Percentiles rank a stretch among this genome's conserved stretches.
phyloP scores from a whole-genome alignment of 2,888 invertebrate species.

The Elmis aenea region DNA sequence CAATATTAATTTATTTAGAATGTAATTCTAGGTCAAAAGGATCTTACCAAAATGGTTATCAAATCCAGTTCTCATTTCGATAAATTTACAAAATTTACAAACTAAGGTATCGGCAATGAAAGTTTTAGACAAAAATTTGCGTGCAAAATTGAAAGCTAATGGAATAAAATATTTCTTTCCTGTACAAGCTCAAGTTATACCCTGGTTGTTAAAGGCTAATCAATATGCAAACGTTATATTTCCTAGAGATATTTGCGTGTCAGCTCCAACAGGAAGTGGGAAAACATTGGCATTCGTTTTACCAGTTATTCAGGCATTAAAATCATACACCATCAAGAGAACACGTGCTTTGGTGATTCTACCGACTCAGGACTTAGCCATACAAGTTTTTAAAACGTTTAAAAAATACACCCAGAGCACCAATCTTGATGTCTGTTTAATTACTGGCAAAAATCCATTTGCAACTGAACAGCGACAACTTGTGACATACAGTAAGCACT shows the following conservation, averaged over 20 bases:
- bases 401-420: constrained; percentile 63
- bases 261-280: constrained; percentile 96
- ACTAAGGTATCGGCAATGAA: constrained; percentile 53
- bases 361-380: constrained; percentile 87
- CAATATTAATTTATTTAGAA: neutral
- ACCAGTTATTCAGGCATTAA: constrained; percentile 74
- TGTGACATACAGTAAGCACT: constrained; percentile 48
- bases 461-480: constrained; percentile 63
- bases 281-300: constrained; percentile 93
- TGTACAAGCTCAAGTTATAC: constrained; percentile 74
- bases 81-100: constrained; percentile 57
- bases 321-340: constrained; percentile 40
- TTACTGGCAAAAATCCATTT: constrained; percentile 65
- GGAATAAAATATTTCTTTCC: constrained; percentile 78
- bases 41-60: constrained; percentile 85
- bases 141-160: constrained; percentile 61
- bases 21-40: constrained; percentile 59
- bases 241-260: constrained; percentile 90
- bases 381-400: constrained; percentile 84
- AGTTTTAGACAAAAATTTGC: constrained; percentile 60
- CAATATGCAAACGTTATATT: constrained; percentile 57
- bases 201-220: constrained; percentile 66
- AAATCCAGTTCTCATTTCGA: constrained; percentile 72
- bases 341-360: constrained; percentile 84
- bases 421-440: constrained; percentile 63